Conservation (phyloP, 2,888 invertebrate genomes). For the Caenorhabditis sp. region DNA sequence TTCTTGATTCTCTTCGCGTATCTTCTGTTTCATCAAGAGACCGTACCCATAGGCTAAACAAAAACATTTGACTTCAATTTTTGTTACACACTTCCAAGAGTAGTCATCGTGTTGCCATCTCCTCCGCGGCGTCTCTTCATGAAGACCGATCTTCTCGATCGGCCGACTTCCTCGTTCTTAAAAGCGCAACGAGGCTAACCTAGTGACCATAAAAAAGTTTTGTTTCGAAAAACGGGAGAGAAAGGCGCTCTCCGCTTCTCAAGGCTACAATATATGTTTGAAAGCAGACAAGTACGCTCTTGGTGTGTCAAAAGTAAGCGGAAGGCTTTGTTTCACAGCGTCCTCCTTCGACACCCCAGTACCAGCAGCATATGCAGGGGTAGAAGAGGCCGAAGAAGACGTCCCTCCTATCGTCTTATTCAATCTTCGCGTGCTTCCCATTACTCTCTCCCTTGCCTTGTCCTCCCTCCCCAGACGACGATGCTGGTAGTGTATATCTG, state of each 20-base stretch:
- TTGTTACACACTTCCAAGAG: conserved; percentile 28
- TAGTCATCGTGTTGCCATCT: conserved; percentile 20
- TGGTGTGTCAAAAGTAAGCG: conserved; percentile 52
- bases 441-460: conserved; percentile 48
- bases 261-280: conserved; percentile 35
- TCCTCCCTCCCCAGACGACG: conserved; percentile 9
- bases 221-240: conserved; percentile 16
- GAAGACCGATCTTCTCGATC: conserved; percentile 8
- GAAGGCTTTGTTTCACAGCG: conserved; percentile 56
- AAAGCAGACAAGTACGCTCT: conserved; percentile 34
- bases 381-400: conserved; percentile 25
- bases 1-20: too few relatives aligned
- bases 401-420: conserved; percentile 52
- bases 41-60: too few relatives aligned
- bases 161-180: conserved; percentile 14
- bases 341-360: conserved; percentile 26
- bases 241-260: conserved; percentile 4
- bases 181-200: conserved; percentile 35
- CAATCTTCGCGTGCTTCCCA: conserved; percentile 52
- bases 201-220: conserved; percentile 52
- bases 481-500: conserved; percentile 28
- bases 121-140: conserved; percentile 9
- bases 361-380: conserved; percentile 39
- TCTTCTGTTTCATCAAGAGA: too few relatives aligned
- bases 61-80: conserved; percentile 8